Evolutionary conservation across 30 jellyfish, hydroid and myxozoan genomes (phyloP), one percentile per base, ranked within the genome.

Genomic region (Phacellophora camtschatica): DNA sequence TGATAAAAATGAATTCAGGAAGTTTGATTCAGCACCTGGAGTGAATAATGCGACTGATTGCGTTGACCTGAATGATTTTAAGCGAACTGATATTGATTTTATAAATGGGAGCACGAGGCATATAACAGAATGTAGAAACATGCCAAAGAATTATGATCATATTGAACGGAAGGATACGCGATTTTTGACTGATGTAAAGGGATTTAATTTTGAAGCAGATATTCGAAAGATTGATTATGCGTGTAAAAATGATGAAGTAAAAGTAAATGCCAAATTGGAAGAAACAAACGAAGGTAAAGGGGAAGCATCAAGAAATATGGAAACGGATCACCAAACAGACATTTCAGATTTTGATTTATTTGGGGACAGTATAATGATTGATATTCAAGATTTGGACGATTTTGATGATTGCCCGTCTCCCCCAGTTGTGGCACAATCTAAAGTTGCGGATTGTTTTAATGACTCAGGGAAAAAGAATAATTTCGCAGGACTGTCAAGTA

Each of bases 401-500:
- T 64, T 80, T 51, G 90, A 81, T 6, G 86, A 63, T 11, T 72
- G 86, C 16, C 85, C 90, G 3, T 80, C 97, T 5, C 95, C 97
- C n/a, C 95, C 97, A 11, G 86, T 88, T 30, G 95, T 88, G 29
- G 72, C 88, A 0, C 86, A 68, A 63, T 18, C 34, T 6, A 51
- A 36, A 27, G 24, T 48, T 12, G 53, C 43, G 10, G 58, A 27
- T 24, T 41, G 48, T 18, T 45, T 43, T 15, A 65, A 48, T 23
- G 43, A n/a, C n/a, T 23, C 7, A 46, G 61, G 9, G 51, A 77
- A 37, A 54, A 51, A 13, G 8, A 24, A 46, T 20, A 8, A 24
- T 62, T 28, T 23, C 9, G 7, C 71, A 55, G 46, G 49, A 24
- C 32, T 39, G 25, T 13, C 20, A 66, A 23, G 61, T 36, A 49